A percentile compares a stretch with the other conserved stretches of the same genome.
These are phyloP conservation scores for Siphamia tubifer DNA, from an alignment of 2,113 vertebrate species.

Conservation along the genomic window DNA sequence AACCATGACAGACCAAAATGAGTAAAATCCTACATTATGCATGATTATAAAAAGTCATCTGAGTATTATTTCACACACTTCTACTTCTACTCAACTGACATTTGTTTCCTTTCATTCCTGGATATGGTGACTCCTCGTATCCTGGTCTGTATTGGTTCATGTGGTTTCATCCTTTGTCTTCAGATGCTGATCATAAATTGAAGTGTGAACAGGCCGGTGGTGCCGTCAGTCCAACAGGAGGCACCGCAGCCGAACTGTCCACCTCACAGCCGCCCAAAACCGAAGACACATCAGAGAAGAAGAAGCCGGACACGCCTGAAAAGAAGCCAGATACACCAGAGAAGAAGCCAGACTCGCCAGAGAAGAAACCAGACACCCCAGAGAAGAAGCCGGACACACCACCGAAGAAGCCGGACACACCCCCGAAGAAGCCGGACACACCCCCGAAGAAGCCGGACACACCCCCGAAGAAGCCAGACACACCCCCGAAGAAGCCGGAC, in stretches of 20 bases:
- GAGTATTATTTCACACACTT: no score
- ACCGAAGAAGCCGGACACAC: neutral
- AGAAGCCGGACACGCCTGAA: slow-evolving; percentile 1
- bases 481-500: no score
- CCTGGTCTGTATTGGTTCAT: no score
- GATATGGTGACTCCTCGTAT: no score
- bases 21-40: no score
- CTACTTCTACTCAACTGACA: no score
- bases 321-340: neutral
- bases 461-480: no score
- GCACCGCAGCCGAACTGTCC: slow-evolving; percentile 43
- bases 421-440: neutral
- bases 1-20: no score
- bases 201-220: slow-evolving; percentile 5
- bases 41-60: no score
- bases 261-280: slow-evolving; percentile 52
- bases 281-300: slow-evolving; percentile 11
- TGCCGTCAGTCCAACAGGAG: neutral
- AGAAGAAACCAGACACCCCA: neutral
- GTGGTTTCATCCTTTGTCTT: neutral
- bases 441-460: neutral
- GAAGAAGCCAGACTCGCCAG: no score
- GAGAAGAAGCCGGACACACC: slow-evolving; percentile 12
- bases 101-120: no score
- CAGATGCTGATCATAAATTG: slow-evolving; percentile 22